Evolutionary conservation across 2,888 invertebrate species (phyloP).

Genomic region (Lysandra coridon): DNA sequence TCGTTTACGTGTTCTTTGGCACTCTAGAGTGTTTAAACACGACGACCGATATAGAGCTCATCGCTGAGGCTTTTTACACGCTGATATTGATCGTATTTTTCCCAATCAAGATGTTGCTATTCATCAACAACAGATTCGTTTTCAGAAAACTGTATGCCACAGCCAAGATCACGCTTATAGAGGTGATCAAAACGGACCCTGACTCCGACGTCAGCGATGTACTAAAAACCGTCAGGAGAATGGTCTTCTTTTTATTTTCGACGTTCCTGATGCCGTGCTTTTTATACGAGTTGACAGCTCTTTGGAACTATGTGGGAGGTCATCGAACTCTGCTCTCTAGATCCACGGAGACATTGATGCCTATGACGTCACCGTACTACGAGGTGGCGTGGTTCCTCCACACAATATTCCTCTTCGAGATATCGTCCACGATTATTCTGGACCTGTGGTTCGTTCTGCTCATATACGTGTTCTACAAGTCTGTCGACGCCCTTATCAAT

Average conservation of each 20-base stretch:
- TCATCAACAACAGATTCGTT: constrained; percentile 45
- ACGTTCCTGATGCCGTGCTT: constrained; percentile 48
- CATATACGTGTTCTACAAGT: constrained; percentile 52
- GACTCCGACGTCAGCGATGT: constrained; percentile 41
- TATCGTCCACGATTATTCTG: constrained; percentile 48
- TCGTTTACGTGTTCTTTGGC: constrained; percentile 56
- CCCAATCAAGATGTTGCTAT: constrained; percentile 50
- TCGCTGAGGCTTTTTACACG: constrained; percentile 58
- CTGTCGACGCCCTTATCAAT: constrained; percentile 50
- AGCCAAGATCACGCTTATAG: constrained; percentile 52
- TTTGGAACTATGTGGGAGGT: constrained; percentile 54
- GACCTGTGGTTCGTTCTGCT: constrained; percentile 62
- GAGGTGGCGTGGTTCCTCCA: constrained; percentile 59
- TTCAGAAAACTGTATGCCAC: constrained; percentile 52
- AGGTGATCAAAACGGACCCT: constrained; percentile 46
- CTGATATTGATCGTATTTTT: constrained; percentile 49
- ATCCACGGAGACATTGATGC: constrained; percentile 58
- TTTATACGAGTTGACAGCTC: constrained; percentile 48
- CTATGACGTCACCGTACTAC: constrained; percentile 58
- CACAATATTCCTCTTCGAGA: constrained; percentile 50
- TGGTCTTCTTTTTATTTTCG: constrained; percentile 45
- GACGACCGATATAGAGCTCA: constrained; percentile 46
- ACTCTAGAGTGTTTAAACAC: constrained; percentile 51
- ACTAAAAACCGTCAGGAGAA: constrained; percentile 44
- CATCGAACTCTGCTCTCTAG: constrained; percentile 53